Conservation (phyloP, 2,888 invertebrate species). For the Melanchra persicariae region DNA sequence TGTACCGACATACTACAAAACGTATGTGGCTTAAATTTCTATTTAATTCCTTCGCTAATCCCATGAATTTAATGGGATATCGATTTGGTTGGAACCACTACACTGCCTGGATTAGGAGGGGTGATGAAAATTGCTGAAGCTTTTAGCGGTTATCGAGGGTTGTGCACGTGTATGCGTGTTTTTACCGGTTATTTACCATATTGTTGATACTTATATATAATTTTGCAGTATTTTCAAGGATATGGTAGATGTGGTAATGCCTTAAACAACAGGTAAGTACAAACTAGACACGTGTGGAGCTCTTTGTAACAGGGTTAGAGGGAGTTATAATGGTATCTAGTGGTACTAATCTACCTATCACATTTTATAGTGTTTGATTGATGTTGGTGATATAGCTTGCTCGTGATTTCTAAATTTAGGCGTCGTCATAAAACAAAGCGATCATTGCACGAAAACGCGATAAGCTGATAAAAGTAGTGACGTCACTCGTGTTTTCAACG, state of each 20-base stretch:
- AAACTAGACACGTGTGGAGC: too few relatives aligned
- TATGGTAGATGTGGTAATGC: background rate
- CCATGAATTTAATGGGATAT: conserved; percentile 53
- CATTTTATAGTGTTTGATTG: too few relatives aligned
- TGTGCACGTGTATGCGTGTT: background rate
- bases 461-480: too few relatives aligned
- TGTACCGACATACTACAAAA: conserved; percentile 6
- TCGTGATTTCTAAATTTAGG: too few relatives aligned
- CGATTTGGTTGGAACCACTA: conserved; percentile 34
- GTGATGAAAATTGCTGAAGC: conserved; percentile 36
- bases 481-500: too few relatives aligned
- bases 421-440: too few relatives aligned
- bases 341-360: too few relatives aligned
- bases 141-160: conserved; percentile 12
- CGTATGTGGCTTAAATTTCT: conserved; percentile 42
- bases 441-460: too few relatives aligned
- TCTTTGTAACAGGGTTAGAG: too few relatives aligned
- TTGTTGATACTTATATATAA: background rate
- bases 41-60: conserved; percentile 53
- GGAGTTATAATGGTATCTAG: too few relatives aligned
- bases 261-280: background rate
- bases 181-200: background rate
- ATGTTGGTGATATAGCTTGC: too few relatives aligned
- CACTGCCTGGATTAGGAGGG: conserved; percentile 18
- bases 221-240: background rate